These are phyloP conservation scores for Halcyon malimbica DNA, from an alignment of 2,113 vertebrate genomes.

Conservation along the genomic window DNA sequence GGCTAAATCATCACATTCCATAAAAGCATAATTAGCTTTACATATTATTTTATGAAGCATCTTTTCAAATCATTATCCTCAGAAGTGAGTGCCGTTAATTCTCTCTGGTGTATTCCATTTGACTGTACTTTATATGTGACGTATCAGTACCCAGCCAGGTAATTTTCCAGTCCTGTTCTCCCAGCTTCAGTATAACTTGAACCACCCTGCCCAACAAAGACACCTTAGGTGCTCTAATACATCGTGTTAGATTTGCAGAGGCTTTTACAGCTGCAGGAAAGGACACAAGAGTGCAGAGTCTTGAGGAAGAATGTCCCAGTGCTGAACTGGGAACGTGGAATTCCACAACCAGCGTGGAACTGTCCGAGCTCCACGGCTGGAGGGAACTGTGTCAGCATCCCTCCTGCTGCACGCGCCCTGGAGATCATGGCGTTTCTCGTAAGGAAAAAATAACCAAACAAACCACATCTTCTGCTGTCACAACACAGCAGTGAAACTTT, in stretches of 20 bases:
- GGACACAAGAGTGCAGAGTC: neutral
- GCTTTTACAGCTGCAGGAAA: neutral
- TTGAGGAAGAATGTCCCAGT: neutral
- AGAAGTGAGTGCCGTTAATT: neutral
- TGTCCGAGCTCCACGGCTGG: neutral
- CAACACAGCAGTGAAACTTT: neutral
- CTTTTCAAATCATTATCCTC: neutral
- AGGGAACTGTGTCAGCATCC: neutral
- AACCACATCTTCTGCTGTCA: neutral
- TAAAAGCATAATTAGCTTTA: neutral
- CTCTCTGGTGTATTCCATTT: neutral
- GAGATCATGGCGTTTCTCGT: neutral
- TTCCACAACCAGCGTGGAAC: neutral
- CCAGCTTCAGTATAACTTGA: neutral
- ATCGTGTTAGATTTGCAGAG: neutral
- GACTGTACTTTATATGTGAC: neutral
- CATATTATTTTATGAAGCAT: neutral
- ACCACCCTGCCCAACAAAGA: neutral
- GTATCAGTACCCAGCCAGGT: neutral
- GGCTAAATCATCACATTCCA: neutral
- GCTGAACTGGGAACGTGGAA: neutral
- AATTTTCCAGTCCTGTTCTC: neutral
- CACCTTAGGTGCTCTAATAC: neutral
- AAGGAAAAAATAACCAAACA: neutral
- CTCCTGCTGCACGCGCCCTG: neutral